Conservation (phyloP, 1,140 invertebrate species). For the Pseudomyrmex pallidus region DNA sequence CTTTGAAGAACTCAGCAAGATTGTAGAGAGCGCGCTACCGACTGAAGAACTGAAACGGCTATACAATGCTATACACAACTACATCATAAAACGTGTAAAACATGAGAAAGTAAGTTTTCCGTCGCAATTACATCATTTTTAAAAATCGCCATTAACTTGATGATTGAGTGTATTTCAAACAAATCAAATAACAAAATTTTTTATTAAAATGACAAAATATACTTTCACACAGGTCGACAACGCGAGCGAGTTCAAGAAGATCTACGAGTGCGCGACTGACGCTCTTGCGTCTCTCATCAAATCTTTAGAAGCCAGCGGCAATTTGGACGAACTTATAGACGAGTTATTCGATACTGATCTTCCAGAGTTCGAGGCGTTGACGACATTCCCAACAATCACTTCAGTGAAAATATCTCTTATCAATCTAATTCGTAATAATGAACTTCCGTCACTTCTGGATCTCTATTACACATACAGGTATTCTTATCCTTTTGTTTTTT, state of each 20-base stretch:
- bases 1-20: constrained; percentile 84
- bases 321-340: constrained; percentile 70
- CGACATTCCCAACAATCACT: constrained; percentile 83
- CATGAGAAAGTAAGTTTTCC: constrained; percentile 73
- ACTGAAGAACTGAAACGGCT: constrained; percentile 87
- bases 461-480: constrained; percentile 86
- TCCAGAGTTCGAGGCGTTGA: constrained; percentile 80
- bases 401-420: constrained; percentile 86
- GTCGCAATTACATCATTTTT: background rate
- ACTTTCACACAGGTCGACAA: constrained; percentile 85
- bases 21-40: constrained; percentile 85
- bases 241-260: constrained; percentile 85
- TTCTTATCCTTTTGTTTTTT: background rate
- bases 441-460: constrained; percentile 84
- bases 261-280: constrained; percentile 83
- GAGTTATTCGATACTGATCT: constrained; percentile 75
- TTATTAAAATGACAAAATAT: background rate
- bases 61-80: constrained; percentile 85
- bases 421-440: constrained; percentile 86
- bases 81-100: constrained; percentile 86
- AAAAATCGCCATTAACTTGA: background rate
- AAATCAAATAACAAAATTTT: background rate
- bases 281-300: constrained; percentile 84
- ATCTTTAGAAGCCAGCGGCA: constrained; percentile 72
- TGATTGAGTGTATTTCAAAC: background rate